These are phyloP conservation scores for Bradypodion pumilum DNA, from an alignment of 2,797 vertebrate species.

Conservation along the genomic window DNA sequence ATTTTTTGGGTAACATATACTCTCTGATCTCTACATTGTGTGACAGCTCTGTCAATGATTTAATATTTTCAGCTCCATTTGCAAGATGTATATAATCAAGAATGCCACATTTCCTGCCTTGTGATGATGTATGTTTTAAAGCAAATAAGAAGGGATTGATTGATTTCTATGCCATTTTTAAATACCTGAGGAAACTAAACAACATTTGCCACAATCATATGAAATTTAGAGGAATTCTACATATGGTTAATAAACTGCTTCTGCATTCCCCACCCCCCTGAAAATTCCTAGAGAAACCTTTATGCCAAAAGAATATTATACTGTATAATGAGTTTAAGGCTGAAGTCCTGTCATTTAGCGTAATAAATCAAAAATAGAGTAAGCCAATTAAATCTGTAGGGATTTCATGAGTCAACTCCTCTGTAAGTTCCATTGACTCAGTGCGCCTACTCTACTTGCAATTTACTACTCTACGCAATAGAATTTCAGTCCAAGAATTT, in stretches of 20 bases:
- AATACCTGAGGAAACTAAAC: not conserved
- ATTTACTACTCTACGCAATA: not conserved
- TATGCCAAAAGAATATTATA: not conserved
- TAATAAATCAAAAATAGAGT: no score
- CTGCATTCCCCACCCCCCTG: not conserved
- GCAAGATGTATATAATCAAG: not conserved
- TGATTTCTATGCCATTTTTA: not conserved
- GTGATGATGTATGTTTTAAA: not conserved
- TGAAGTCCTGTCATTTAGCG: no score
- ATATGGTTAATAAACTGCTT: not conserved
- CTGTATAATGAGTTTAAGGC: no score
- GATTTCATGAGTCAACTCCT: no score
- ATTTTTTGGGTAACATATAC: not conserved
- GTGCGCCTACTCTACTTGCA: no score
- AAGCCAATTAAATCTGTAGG: no score
- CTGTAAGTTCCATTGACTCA: no score
- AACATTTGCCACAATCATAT: not conserved
- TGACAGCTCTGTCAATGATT: not conserved
- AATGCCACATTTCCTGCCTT: not conserved
- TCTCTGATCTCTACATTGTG: not conserved
- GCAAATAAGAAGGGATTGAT: not conserved
- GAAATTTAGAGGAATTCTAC: not conserved
- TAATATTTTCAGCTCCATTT: not conserved
- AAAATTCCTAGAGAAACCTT: not conserved
- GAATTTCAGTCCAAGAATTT: not conserved